phyloP scores from a whole-genome alignment of 2,797 vertebrate genomes.

The Trichosurus vulpecula region DNA sequence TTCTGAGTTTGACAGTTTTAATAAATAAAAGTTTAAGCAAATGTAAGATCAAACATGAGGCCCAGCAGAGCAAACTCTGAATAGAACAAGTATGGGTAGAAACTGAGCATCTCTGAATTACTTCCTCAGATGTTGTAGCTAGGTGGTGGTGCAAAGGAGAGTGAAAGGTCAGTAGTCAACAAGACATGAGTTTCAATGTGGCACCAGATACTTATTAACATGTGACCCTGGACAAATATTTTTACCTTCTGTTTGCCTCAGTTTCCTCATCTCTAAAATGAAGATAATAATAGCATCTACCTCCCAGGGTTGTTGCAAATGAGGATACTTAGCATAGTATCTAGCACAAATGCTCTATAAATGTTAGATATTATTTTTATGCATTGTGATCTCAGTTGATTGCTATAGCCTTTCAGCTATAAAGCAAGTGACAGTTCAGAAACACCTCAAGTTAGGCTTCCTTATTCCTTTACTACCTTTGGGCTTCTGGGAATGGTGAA shows the following conservation, averaged over 20 bases:
- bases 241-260: not conserved
- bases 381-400: not conserved
- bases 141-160: not conserved
- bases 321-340: not conserved
- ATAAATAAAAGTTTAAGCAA: no score
- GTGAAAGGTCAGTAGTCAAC: not conserved
- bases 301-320: not conserved
- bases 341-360: not conserved
- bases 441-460: no score
- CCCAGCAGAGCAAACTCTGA: no score
- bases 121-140: not conserved
- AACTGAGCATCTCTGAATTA: not conserved
- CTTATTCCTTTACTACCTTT: no score
- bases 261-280: not conserved
- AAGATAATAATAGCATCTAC: not conserved
- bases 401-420: not conserved
- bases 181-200: not conserved
- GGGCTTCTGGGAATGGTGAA: no score
- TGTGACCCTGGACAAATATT: not conserved
- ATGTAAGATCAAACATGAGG: no score
- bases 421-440: not conserved
- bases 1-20: no score
- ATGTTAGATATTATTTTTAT: not conserved
- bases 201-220: not conserved
- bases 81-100: no score